Percentiles rank a stretch among this genome's conserved stretches.
Conservation (phyloP, 1,140 invertebrate genomes). For the Leptoteleia sp. region DNA sequence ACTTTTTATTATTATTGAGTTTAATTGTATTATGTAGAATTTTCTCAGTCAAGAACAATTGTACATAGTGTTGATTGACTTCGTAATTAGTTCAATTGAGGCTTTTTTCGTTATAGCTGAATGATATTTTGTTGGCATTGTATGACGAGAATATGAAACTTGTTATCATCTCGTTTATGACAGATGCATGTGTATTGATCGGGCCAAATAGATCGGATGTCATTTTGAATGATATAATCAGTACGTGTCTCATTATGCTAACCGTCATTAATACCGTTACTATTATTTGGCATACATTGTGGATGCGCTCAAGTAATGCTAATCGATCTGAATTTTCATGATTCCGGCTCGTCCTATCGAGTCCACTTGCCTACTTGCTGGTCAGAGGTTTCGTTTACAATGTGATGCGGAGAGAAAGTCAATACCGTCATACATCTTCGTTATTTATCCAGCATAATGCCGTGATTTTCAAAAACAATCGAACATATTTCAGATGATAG, state of each 20-base stretch:
- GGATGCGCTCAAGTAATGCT: slow-evolving; percentile 48
- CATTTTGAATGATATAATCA: slow-evolving; percentile 43
- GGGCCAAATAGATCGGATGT: slow-evolving; percentile 17
- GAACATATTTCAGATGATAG: slow-evolving; percentile 28
- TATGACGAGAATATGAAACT: slow-evolving; percentile 1
- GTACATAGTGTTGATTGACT: no score
- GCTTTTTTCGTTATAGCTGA: no score
- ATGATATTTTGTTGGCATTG: neutral
- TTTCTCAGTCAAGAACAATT: no score
- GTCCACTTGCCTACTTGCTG: slow-evolving; percentile 24
- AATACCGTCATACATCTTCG: slow-evolving; percentile 40
- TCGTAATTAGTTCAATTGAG: no score
- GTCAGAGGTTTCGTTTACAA: slow-evolving; percentile 9
- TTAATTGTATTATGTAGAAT: no score
- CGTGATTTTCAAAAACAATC: no score
- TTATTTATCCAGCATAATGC: slow-evolving; percentile 42
- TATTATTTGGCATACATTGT: slow-evolving; percentile 39
- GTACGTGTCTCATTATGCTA: slow-evolving; percentile 26
- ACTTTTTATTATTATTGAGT: no score
- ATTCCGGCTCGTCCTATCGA: slow-evolving; percentile 25
- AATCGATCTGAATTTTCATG: slow-evolving; percentile 53
- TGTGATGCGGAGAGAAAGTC: slow-evolving; percentile 26
- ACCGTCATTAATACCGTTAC: slow-evolving; percentile 40
- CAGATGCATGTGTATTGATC: neutral
- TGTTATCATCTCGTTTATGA: neutral